Conservation (phyloP, 2,113 vertebrate genomes). For the Sporophila hypoxantha region DNA sequence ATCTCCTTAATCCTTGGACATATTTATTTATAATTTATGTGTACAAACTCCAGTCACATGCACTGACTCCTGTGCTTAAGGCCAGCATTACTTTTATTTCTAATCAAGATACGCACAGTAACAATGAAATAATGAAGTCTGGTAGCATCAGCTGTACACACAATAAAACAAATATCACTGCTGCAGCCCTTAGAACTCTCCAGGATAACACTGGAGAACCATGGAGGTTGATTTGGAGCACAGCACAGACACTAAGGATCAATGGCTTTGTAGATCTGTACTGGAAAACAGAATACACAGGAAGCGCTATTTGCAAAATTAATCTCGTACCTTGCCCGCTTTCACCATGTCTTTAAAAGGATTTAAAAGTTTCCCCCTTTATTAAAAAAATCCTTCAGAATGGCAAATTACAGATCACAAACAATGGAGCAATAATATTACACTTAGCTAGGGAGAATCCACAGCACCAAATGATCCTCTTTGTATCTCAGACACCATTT, state of each 20-base stretch:
- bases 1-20: neutral
- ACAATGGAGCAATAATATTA: neutral
- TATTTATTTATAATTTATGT: constrained; percentile 16
- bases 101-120: neutral
- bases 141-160: neutral
- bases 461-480: neutral
- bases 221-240: neutral
- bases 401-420: neutral
- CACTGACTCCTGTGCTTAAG: neutral
- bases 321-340: neutral
- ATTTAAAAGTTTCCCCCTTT: neutral
- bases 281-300: neutral
- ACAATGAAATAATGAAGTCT: neutral
- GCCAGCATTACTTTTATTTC: neutral
- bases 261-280: neutral
- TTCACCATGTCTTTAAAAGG: neutral
- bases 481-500: neutral
- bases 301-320: neutral
- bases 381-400: neutral
- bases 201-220: rapidly evolving
- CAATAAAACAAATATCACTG: neutral
- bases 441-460: neutral
- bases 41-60: neutral
- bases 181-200: neutral
- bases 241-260: neutral